A percentile compares a stretch with the other conserved stretches of the same genome.
Conservation (phyloP, 2,888 invertebrate genomes). For the Drosophila suboccidentalis region DNA sequence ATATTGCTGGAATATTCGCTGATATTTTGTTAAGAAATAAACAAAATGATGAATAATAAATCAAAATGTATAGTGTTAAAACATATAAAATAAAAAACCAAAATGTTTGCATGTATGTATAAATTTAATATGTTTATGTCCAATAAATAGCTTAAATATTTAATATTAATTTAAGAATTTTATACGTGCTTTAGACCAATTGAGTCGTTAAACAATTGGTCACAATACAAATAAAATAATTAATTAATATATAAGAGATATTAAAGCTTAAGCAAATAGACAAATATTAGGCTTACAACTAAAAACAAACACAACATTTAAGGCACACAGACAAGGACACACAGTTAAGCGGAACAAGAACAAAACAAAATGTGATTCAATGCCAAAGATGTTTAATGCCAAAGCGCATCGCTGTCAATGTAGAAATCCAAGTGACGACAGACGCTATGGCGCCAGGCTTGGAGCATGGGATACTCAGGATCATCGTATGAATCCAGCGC, state of each 20-base stretch:
- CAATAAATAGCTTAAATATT: conserved; percentile 29
- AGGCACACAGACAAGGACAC: conserved; percentile 19
- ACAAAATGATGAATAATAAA: conserved; percentile 9
- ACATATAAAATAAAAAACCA: conserved; percentile 9
- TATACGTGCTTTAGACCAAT: conserved; percentile 37
- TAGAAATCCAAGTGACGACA: conserved; percentile 83
- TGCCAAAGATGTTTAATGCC: conserved; percentile 51
- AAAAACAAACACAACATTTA: conserved; percentile 39
- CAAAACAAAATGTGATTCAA: conserved; percentile 26
- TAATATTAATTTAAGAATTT: conserved; percentile 33
- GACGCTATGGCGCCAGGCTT: conserved; percentile 80
- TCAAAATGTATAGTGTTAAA: conserved; percentile 16
- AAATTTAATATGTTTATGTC: conserved; percentile 56
- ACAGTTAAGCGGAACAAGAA: conserved; percentile 25
- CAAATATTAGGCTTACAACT: conserved; percentile 50
- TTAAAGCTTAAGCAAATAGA: conserved; percentile 37
- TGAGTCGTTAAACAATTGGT: conserved; percentile 58
- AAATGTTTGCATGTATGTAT: conserved; percentile 34
- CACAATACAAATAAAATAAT: conserved; percentile 39
- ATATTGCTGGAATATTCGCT: not conserved
- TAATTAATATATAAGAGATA: conserved; percentile 43
- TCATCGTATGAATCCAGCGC: conserved; percentile 83
- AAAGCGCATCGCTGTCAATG: conserved; percentile 72
- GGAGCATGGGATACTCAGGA: conserved; percentile 78
- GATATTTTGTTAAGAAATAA: conserved; percentile 1